Evolutionary conservation across 1,140 invertebrate genomes (phyloP).

Genomic region (Muscidifurax raptorellus): DNA sequence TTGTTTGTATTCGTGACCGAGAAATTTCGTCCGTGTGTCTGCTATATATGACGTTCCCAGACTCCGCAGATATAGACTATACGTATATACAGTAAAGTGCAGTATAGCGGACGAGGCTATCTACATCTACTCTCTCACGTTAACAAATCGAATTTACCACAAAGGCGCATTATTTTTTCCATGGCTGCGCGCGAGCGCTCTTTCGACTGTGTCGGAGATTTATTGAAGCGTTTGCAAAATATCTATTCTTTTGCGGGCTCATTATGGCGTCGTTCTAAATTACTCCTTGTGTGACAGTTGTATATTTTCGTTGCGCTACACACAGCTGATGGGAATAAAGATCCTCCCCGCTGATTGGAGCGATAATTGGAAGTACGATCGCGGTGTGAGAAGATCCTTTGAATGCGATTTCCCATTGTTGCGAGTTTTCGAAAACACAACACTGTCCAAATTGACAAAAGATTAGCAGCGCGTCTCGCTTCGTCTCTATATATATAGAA

Average conservation of each 20-base stretch:
- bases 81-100: not conserved
- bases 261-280: not conserved
- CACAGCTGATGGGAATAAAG: not conserved
- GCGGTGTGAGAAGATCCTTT: not conserved
- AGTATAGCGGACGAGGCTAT: not conserved
- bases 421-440: not conserved
- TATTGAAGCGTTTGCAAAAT: conserved; percentile 43
- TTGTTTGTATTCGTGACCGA: conserved; percentile 28
- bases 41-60: conserved; percentile 16
- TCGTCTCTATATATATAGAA: too few species aligned
- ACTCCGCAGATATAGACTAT: conserved; percentile 31
- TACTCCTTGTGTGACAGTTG: not conserved
- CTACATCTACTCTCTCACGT: conserved; percentile 7
- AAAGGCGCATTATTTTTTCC: conserved; percentile 23
- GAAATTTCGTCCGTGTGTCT: conserved; percentile 20
- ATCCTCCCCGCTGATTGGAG: not conserved
- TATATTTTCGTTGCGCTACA: not conserved
- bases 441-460: not conserved
- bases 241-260: not conserved
- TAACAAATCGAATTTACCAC: conserved; percentile 44
- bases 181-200: not conserved
- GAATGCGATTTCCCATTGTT: not conserved
- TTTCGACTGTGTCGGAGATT: conserved; percentile 11
- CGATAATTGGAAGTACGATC: not conserved
- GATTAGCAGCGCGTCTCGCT: not conserved